A percentile compares a stretch with the other conserved stretches of the same genome.
Evolutionary conservation across 1,140 invertebrate species (phyloP).

Genomic region (Ceratosolen solmsi): DNA sequence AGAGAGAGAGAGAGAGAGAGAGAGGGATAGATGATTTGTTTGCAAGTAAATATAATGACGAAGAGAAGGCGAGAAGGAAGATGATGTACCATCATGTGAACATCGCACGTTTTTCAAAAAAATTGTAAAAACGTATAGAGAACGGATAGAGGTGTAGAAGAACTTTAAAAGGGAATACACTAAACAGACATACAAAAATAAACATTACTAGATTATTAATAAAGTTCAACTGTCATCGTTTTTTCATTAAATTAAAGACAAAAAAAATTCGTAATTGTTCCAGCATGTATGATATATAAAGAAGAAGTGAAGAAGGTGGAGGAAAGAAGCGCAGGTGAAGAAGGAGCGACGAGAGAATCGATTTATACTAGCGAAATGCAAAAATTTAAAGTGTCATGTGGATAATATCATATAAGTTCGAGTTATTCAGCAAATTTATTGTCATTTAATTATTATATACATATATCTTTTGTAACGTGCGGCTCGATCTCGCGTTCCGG

Average conservation of each 20-base stretch:
- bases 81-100: constrained; percentile 30
- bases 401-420: constrained; percentile 36
- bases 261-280: constrained; percentile 63
- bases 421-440: constrained; percentile 46
- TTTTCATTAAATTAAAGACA: constrained; percentile 66
- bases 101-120: constrained; percentile 47
- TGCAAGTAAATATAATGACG: constrained; percentile 11
- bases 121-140: constrained; percentile 56
- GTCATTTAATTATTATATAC: constrained; percentile 50
- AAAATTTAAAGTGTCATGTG: constrained; percentile 50
- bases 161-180: constrained; percentile 28
- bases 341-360: constrained; percentile 26
- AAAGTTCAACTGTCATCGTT: constrained; percentile 61
- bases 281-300: constrained; percentile 61
- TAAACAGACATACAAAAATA: constrained; percentile 28
- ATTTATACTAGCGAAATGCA: constrained; percentile 43
- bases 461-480: constrained; percentile 45
- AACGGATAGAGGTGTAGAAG: constrained; percentile 33
- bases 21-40: background rate
- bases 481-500: constrained; percentile 45
- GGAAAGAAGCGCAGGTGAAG: constrained; percentile 28
- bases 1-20: constrained; percentile 27
- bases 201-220: constrained; percentile 51
- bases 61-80: constrained; percentile 47
- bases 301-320: constrained; percentile 18